Evolutionary conservation across 2,888 invertebrate genomes (phyloP), one percentile per base, ranked within the genome.

Genomic region (Acleris holmiana): DNA sequence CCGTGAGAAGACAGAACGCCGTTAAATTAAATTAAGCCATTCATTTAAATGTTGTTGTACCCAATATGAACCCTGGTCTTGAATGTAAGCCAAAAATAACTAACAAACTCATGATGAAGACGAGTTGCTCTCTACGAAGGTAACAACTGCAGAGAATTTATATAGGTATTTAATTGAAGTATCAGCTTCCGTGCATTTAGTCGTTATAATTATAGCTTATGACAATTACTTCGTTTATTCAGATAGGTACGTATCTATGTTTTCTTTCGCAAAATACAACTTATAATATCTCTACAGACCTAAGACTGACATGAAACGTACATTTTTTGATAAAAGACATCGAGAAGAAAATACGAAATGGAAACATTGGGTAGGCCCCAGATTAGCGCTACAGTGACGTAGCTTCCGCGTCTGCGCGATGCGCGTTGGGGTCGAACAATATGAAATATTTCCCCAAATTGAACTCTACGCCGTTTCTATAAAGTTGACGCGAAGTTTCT

Each of bases 381-480:
- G 82, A 83, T 88, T 85, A 88, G 83, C 90, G 88, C 89, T 88
- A 87, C 84, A 85, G 85, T 84, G 90, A 87, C 88, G 88, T 89
- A 77, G 80, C 82, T 88, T 85, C 86, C 88, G 91, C 93, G 93
- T 76, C 88, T 89, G 91, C 91, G 91, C 88, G 75, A 74, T 72
- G 72, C 73, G 75, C 72, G 76, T 73, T 83, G 76, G 80, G 80
- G 77, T 74, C 78, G 73, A 64, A 72, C 71, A 73, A 79, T 79
- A 73, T 73, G 72, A 71, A 69, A 71, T 74, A 77, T 71, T 73
- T 76, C 71, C 76, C 82, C 76, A 89, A 85, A 83, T 83, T 89
- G 70, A 76, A 84, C 89, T 76, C 80, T 89, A 73, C 76, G 70
- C 72, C 82, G 76, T 79, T 75, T 72, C 70, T 77, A 85, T 79